Percentiles rank a stretch among this genome's conserved stretches.
Conservation (phyloP, 2,113 vertebrate genomes). For the Ursus arctos region DNA sequence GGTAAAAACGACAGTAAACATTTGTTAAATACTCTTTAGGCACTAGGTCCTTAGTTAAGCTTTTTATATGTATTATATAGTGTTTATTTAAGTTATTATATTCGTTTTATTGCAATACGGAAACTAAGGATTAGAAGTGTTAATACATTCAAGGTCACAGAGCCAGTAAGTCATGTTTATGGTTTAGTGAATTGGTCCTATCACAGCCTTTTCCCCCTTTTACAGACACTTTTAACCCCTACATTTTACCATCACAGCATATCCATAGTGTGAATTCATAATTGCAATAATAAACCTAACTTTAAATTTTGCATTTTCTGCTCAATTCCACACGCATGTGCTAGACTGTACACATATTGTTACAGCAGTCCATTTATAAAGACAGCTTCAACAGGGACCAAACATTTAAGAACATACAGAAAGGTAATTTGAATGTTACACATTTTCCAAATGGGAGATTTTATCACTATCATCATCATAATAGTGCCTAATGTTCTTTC, state of each 20-base stretch:
- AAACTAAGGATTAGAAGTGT: constrained; percentile 12
- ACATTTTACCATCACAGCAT: neutral
- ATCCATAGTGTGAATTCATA: neutral
- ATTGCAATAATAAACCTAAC: constrained; percentile 27
- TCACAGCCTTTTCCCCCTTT: neutral
- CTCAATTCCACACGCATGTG: neutral
- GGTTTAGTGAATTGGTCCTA: neutral
- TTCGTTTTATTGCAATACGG: neutral
- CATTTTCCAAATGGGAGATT: neutral
- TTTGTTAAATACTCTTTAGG: neutral
- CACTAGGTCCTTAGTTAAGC: neutral
- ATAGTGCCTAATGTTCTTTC: neutral
- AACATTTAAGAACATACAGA: neutral
- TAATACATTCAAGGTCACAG: neutral
- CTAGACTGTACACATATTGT: neutral
- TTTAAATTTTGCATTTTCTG: constrained; percentile 19
- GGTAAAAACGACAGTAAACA: neutral
- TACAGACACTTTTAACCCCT: neutral
- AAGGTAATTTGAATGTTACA: neutral
- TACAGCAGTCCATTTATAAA: neutral
- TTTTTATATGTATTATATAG: neutral
- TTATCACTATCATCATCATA: neutral
- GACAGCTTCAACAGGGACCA: neutral
- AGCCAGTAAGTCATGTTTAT: neutral
- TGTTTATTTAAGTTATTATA: constrained; percentile 25